These are phyloP conservation scores for Dryomyza anilis DNA, from an alignment of 2,888 invertebrate genomes.

Conservation along the genomic window DNA sequence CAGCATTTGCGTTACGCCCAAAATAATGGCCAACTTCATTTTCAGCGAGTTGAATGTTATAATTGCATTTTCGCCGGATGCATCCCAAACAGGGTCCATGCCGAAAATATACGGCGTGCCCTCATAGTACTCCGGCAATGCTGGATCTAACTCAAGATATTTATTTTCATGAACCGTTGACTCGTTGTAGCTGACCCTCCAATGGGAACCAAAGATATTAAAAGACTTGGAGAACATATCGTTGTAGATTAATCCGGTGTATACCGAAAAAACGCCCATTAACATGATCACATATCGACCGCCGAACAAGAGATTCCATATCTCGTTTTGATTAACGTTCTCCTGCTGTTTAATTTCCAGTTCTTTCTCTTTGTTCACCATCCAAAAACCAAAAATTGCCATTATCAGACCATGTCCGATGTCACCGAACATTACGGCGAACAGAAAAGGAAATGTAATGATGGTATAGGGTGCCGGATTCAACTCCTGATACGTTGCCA, in stretches of 20 bases:
- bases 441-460: conserved; percentile 92
- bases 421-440: conserved; percentile 97
- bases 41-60: conserved; percentile 92
- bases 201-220: conserved; percentile 89
- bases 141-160: conserved; percentile 69
- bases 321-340: conserved; percentile 73
- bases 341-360: conserved; percentile 63
- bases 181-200: conserved; percentile 68
- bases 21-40: conserved; percentile 93
- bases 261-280: conserved; percentile 97
- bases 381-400: conserved; percentile 77
- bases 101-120: conserved; percentile 75
- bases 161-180: conserved; percentile 60
- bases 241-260: conserved; percentile 97
- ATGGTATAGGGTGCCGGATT: conserved; percentile 90
- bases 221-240: conserved; percentile 92
- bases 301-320: conserved; percentile 94
- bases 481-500: conserved; percentile 89
- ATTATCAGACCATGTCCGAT: conserved; percentile 87
- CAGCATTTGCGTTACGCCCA: conserved; percentile 92
- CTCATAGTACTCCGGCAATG: conserved; percentile 47
- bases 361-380: conserved; percentile 80
- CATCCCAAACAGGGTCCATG: conserved; percentile 76
- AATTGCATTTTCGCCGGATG: conserved; percentile 82
- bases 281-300: conserved; percentile 95